Evolutionary conservation across 2,797 vertebrate genomes (phyloP).

Genomic region (Pangasius mekongensis): DNA sequence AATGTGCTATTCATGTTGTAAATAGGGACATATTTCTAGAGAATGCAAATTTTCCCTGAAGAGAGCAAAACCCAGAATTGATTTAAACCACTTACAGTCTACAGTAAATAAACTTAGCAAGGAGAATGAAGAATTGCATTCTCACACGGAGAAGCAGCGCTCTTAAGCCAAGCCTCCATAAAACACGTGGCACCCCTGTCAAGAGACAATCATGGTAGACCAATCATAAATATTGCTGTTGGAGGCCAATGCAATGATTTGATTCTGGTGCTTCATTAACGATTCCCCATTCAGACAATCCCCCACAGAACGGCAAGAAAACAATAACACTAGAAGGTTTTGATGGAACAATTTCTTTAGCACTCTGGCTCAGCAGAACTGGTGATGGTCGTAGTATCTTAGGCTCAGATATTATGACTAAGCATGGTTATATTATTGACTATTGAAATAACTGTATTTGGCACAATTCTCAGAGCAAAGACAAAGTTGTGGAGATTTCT

Average conservation of each 20-base stretch:
- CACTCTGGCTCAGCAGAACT: conserved; percentile 10
- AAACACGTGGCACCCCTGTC: too few relatives aligned
- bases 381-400: conserved; percentile 5
- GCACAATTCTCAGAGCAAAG: neutral
- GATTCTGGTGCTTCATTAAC: conserved; percentile 19
- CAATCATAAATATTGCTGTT: conserved; percentile 6
- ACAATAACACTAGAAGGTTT: neutral
- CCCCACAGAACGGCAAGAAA: neutral
- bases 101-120: neutral
- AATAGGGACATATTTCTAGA: neutral
- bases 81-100: neutral
- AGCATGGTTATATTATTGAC: conserved; percentile 22
- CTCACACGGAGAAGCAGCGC: neutral
- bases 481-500: conserved; percentile 4
- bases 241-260: conserved; percentile 12
- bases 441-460: conserved; percentile 15
- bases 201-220: neutral
- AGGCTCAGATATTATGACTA: conserved; percentile 19
- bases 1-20: too few relatives aligned
- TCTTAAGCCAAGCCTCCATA: neutral
- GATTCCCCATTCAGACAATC: neutral
- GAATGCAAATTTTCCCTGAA: neutral
- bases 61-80: neutral
- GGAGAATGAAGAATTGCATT: neutral
- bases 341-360: conserved; percentile 14